Conservation (phyloP, 1,140 invertebrate species). For the Macrocentrus cingulum region DNA sequence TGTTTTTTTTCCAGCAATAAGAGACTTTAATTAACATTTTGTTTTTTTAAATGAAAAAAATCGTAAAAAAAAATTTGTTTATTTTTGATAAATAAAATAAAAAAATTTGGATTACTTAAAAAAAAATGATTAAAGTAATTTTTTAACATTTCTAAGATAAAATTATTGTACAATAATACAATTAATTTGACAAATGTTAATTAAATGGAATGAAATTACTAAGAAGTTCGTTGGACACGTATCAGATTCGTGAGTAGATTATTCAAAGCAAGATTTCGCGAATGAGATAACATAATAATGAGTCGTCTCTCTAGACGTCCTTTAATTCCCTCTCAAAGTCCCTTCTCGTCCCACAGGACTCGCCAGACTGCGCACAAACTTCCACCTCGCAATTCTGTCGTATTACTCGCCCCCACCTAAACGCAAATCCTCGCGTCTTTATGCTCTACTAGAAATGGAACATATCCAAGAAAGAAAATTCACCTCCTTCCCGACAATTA, state of each 20-base stretch:
- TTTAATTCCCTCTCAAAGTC: constrained; percentile 20
- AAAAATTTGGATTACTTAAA: too few relatives aligned
- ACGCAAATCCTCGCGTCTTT: not conserved
- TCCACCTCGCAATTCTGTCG: not conserved
- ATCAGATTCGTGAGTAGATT: constrained; percentile 5
- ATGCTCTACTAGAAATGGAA: too few relatives aligned
- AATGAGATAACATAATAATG: constrained; percentile 15
- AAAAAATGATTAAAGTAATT: too few relatives aligned
- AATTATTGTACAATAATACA: constrained; percentile 14
- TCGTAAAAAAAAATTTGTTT: too few relatives aligned
- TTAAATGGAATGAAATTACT: constrained; percentile 5
- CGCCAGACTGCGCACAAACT: constrained; percentile 1
- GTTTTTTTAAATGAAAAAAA: too few relatives aligned
- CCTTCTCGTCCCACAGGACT: constrained; percentile 5
- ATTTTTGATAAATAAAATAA: too few relatives aligned
- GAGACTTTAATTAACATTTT: too few relatives aligned
- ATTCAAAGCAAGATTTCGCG: constrained; percentile 4
- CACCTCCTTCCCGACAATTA: constrained; percentile 15
- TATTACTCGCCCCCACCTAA: not conserved
- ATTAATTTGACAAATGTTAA: constrained; percentile 8
- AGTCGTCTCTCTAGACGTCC: constrained; percentile 4
- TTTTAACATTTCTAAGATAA: too few relatives aligned
- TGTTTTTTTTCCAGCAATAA: too few relatives aligned
- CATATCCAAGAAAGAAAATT: too few relatives aligned
- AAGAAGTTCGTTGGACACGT: constrained; percentile 12